These are phyloP conservation scores for Branchellion lobata DNA, from an alignment of 2,888 invertebrate species.

Conservation along the genomic window DNA sequence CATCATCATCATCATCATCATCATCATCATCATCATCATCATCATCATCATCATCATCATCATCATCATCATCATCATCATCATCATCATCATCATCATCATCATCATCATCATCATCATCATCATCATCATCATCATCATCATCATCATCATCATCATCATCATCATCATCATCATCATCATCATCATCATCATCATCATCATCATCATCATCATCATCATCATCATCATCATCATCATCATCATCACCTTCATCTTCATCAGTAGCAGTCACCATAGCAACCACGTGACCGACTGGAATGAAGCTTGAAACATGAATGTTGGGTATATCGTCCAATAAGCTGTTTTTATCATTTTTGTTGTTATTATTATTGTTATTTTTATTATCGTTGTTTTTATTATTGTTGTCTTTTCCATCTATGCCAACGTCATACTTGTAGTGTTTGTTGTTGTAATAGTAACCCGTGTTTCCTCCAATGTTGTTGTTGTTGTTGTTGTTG, in stretches of 20 bases:
- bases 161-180: neutral
- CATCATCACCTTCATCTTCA: conserved; percentile 29
- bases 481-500: neutral
- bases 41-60: conserved; percentile 18
- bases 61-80: neutral
- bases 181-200: neutral
- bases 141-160: conserved; percentile 5
- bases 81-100: neutral
- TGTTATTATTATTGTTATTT: too few relatives aligned
- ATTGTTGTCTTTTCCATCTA: neutral
- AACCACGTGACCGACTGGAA: conserved; percentile 26
- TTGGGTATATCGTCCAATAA: neutral
- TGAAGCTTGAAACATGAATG: conserved; percentile 9
- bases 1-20: neutral
- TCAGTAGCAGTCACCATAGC: conserved; percentile 34
- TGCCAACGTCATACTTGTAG: conserved; percentile 7
- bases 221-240: neutral
- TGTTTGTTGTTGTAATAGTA: conserved; percentile 13
- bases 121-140: conserved; percentile 27
- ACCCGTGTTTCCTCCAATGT: neutral
- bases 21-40: too few relatives aligned
- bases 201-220: neutral
- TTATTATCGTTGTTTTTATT: neutral
- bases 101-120: neutral
- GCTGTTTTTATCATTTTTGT: too few relatives aligned